Conservation (phyloP, 1,140 invertebrate genomes). For the Hycleus cichorii region DNA sequence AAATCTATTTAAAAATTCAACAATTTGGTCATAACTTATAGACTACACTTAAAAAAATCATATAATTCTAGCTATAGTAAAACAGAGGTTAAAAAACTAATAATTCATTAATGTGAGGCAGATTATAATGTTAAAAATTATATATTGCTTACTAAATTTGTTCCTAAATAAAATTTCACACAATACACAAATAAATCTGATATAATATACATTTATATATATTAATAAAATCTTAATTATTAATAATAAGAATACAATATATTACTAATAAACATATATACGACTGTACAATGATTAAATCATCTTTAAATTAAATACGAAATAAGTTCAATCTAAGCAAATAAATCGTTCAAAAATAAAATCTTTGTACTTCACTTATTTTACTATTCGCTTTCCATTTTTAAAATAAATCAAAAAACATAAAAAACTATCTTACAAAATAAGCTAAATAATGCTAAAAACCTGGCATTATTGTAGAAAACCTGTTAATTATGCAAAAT, state of each 20-base stretch:
- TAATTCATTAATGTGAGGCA: slow-evolving; percentile 2
- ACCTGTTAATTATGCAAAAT: background rate
- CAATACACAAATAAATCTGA: slow-evolving; percentile 11
- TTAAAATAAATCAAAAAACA: background rate
- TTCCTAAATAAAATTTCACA: slow-evolving; percentile 7
- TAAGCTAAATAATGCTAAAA: background rate
- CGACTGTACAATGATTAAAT: slow-evolving; percentile 18
- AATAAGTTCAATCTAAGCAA: slow-evolving; percentile 8
- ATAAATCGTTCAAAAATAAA: slow-evolving; percentile 11
- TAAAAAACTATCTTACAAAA: background rate
- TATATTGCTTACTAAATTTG: slow-evolving; percentile 1
- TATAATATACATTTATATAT: slow-evolving; percentile 13
- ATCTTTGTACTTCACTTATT: slow-evolving; percentile 11
- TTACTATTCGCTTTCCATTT: background rate
- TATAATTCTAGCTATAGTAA: too few species aligned
- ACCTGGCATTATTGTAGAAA: background rate
- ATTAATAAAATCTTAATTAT: slow-evolving; percentile 14
- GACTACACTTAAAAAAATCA: too few species aligned
- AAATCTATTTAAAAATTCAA: background rate
- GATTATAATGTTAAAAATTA: slow-evolving; percentile 1
- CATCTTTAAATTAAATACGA: slow-evolving; percentile 10
- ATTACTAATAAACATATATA: slow-evolving; percentile 16
- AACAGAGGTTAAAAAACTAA: too few species aligned
- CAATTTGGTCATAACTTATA: too few species aligned
- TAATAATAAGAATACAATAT: slow-evolving; percentile 5